Evolutionary conservation across 2,797 vertebrate genomes (phyloP).

Genomic region (Cercopithecus mitis): DNA sequence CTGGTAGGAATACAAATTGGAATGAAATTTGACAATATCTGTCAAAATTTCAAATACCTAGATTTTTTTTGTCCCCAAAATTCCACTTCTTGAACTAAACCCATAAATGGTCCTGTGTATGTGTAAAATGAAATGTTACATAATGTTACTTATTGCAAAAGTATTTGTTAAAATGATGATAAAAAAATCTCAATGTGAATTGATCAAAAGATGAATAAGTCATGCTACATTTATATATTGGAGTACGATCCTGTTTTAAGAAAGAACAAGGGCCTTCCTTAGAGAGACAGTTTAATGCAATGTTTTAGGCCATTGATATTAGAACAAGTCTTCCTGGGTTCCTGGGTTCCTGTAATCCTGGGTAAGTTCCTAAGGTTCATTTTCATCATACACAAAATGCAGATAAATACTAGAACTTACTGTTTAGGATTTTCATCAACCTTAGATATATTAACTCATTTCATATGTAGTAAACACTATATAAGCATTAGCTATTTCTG

Average conservation of each 20-base stretch:
- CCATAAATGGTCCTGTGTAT: not conserved
- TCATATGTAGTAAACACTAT: not conserved
- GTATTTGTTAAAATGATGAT: not conserved
- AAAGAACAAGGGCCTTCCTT: not conserved
- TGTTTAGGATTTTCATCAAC: not conserved
- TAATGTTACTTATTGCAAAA: not conserved
- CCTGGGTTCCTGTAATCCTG: not conserved
- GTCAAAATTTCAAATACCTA: not conserved
- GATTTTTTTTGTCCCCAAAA: not conserved
- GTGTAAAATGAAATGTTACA: not conserved
- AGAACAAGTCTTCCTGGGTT: not conserved
- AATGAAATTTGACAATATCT: not conserved
- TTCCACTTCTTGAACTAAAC: not conserved
- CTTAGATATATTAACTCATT: not conserved
- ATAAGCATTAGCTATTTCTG: not conserved
- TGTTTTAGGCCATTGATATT: not conserved
- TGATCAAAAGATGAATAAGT: not conserved
- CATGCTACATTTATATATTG: not conserved
- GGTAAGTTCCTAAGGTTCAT: not conserved
- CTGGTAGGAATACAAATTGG: not conserved
- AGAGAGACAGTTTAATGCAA: not conserved
- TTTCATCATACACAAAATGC: not conserved
- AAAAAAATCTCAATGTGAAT: not conserved
- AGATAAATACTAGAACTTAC: not conserved
- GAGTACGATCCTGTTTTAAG: not conserved